phyloP scores from a whole-genome alignment of 2,797 vertebrate genomes.

The Zonotrichia albicollis region DNA sequence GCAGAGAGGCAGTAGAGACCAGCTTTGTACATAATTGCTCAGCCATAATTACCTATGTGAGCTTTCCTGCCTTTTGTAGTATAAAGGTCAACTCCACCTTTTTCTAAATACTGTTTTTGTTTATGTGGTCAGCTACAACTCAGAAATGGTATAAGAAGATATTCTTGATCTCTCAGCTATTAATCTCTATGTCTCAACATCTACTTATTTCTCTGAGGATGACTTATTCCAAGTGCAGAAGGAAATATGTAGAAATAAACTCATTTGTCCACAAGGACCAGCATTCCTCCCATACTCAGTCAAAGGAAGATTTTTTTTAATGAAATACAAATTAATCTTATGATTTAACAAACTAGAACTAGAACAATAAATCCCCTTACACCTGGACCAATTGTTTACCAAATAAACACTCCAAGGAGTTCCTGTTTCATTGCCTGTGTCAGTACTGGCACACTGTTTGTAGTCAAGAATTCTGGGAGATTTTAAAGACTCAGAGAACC shows the following conservation, averaged over 20 bases:
- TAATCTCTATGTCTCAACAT: neutral
- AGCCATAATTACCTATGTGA: neutral
- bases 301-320: neutral
- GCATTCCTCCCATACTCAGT: neutral
- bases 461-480: neutral
- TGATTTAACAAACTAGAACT: neutral
- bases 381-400: conserved; percentile 68
- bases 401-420: conserved; percentile 11
- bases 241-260: neutral
- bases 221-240: neutral
- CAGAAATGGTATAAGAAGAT: neutral
- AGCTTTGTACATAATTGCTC: neutral
- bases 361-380: neutral
- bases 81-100: neutral
- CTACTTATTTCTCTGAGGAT: neutral
- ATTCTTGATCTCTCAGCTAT: neutral
- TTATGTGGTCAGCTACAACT: neutral
- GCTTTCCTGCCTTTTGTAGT: neutral
- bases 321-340: neutral
- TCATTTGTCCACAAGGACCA: neutral
- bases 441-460: conserved; percentile 47
- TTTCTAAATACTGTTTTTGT: neutral
- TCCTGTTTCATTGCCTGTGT: conserved; percentile 62
- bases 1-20: neutral
- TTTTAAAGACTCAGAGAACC: neutral